Percentiles rank a stretch among this genome's conserved stretches.
These are phyloP conservation scores for Plectrocnemia conspersa DNA, from an alignment of 1,140 invertebrate species.

Conservation along the genomic window DNA sequence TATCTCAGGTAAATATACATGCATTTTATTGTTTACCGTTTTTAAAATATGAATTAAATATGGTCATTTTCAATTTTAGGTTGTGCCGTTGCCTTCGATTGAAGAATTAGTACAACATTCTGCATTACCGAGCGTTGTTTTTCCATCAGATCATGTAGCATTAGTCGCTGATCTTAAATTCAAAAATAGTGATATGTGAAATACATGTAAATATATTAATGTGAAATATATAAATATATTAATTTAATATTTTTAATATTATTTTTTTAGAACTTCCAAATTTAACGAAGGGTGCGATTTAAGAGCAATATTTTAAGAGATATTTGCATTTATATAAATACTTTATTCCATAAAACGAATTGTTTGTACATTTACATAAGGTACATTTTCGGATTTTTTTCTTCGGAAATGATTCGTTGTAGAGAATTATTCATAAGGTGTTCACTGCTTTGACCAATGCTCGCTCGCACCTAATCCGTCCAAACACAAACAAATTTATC, in stretches of 20 bases:
- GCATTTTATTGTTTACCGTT: conserved; percentile 6
- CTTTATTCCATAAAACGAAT: too few species aligned
- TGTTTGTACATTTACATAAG: too few species aligned
- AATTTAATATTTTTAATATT: neutral
- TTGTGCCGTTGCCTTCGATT: conserved; percentile 72
- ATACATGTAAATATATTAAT: neutral
- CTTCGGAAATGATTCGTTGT: too few species aligned
- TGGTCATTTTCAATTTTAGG: conserved; percentile 43
- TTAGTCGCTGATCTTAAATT: conserved; percentile 72
- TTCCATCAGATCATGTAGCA: conserved; percentile 91
- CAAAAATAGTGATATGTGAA: conserved; percentile 23
- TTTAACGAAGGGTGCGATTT: neutral
- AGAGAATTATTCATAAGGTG: too few species aligned
- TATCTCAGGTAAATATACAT: conserved; percentile 52
- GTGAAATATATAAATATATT: conserved; percentile 1
- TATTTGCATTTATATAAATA: too few species aligned
- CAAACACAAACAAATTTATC: too few species aligned
- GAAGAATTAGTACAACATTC: conserved; percentile 66
- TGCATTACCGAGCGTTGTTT: conserved; percentile 79
- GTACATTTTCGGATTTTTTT: too few species aligned
- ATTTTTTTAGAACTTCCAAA: neutral
- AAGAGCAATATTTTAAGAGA: too few species aligned
- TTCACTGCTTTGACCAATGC: too few species aligned
- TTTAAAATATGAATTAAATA: conserved; percentile 1
- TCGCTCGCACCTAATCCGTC: too few species aligned